Percentiles rank a stretch among this genome's conserved stretches.
Conservation (phyloP, 2,888 invertebrate genomes). For the Conistra vaccinii region DNA sequence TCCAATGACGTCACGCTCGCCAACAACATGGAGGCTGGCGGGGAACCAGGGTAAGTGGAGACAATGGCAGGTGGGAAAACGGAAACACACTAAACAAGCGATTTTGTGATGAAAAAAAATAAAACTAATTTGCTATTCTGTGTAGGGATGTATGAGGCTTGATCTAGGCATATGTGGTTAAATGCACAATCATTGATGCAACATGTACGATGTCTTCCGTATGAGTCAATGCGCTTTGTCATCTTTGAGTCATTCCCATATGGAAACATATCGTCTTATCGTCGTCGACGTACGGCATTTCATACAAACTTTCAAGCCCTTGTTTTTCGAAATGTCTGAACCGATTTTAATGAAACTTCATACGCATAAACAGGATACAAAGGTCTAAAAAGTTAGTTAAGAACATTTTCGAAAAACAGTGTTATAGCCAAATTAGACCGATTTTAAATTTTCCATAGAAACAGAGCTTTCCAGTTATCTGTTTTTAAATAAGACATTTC, state of each 20-base stretch:
- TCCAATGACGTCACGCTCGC: slow-evolving; percentile 97
- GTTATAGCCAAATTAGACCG: too few species aligned
- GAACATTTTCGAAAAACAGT: too few species aligned
- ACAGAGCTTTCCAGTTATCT: too few species aligned
- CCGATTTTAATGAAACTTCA: too few species aligned
- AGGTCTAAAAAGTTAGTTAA: too few species aligned
- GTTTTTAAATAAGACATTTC: too few species aligned
- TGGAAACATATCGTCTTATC: neutral
- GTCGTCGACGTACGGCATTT: too few species aligned
- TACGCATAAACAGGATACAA: too few species aligned
- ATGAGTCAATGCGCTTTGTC: slow-evolving; percentile 23
- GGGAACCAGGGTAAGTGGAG: slow-evolving; percentile 94
- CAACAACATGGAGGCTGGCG: slow-evolving; percentile 97
- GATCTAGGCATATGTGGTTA: neutral
- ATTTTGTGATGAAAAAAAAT: neutral
- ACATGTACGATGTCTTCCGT: slow-evolving; percentile 16
- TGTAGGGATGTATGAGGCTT: neutral
- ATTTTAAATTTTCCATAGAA: too few species aligned
- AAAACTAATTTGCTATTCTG: neutral
- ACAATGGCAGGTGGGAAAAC: neutral
- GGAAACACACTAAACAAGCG: neutral
- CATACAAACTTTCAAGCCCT: too few species aligned
- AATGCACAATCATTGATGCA: slow-evolving; percentile 13
- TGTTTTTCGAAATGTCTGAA: too few species aligned
- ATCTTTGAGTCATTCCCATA: slow-evolving; percentile 16